Percentiles rank a stretch among this genome's conserved stretches.
phyloP scores from a whole-genome alignment of 2,888 invertebrate species.

The Polylopha cassiicola region DNA sequence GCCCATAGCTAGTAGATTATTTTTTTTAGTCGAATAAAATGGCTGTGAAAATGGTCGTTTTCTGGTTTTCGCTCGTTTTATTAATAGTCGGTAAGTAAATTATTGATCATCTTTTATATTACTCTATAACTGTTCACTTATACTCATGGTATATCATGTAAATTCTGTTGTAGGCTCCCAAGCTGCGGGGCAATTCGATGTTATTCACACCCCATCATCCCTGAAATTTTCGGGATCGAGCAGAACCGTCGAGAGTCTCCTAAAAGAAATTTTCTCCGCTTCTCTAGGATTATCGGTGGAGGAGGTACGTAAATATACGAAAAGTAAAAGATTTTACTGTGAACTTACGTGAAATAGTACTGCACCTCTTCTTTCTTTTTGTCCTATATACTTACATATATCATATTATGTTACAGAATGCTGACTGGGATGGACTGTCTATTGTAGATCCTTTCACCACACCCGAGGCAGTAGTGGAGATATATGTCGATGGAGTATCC shows the following conservation, averaged over 20 bases:
- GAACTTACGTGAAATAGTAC: too few species aligned
- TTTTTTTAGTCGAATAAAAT: constrained; percentile 44
- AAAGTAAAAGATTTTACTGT: background rate
- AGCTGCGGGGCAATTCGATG: constrained; percentile 81
- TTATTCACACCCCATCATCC: constrained; percentile 82
- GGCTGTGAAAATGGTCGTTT: constrained; percentile 60
- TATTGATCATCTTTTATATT: too few species aligned
- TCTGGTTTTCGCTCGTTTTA: constrained; percentile 56
- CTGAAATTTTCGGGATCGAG: constrained; percentile 82
- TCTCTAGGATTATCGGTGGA: constrained; percentile 84
- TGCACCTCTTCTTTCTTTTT: too few species aligned
- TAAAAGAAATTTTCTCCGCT: constrained; percentile 85
- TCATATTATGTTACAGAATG: constrained; percentile 57
- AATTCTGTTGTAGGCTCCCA: constrained; percentile 55
- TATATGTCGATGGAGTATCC: constrained; percentile 83
- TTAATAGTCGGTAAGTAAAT: constrained; percentile 63
- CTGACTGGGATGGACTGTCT: constrained; percentile 82
- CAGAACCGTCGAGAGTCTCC: constrained; percentile 77
- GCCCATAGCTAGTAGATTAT: constrained; percentile 24
- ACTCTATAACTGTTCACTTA: too few species aligned
- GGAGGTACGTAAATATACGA: constrained; percentile 63
- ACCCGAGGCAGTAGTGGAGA: constrained; percentile 83
- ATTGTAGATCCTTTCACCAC: constrained; percentile 83
- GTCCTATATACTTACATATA: background rate
- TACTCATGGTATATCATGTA: background rate